These are phyloP conservation scores for Drosophila pseudoobscura DNA, from an alignment of 1,140 invertebrate species.

Conservation along the genomic window DNA sequence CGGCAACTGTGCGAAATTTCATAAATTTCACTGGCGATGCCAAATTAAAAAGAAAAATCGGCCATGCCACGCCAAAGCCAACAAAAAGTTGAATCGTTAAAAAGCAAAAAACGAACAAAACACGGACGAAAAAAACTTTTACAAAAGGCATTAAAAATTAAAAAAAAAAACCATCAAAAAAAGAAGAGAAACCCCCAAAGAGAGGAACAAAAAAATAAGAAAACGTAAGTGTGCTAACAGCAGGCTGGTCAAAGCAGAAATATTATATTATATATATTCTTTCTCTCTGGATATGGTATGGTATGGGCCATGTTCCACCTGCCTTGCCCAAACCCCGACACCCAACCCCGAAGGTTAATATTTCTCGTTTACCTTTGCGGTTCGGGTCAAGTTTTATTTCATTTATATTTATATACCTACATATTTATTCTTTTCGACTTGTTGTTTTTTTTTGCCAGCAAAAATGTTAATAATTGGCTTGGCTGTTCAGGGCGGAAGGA, in stretches of 20 bases:
- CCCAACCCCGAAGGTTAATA: constrained; percentile 11
- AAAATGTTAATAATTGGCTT: constrained; percentile 61
- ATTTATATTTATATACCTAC: constrained; percentile 4
- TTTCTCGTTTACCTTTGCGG: constrained; percentile 38
- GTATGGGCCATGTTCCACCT: neutral
- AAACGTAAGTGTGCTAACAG: constrained; percentile 27
- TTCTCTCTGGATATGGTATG: too few relatives aligned
- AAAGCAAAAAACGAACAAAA: constrained; percentile 42
- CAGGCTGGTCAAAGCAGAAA: constrained; percentile 25
- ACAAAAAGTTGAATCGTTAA: constrained; percentile 72
- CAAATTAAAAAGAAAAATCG: constrained; percentile 59
- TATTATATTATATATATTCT: neutral
- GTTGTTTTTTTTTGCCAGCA: constrained; percentile 6
- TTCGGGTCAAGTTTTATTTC: constrained; percentile 26
- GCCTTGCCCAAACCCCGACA: too few relatives aligned
- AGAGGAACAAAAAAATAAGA: constrained; percentile 13
- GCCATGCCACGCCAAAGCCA: constrained; percentile 36
- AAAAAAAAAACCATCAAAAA: constrained; percentile 15
- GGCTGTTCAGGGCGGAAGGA: constrained; percentile 43
- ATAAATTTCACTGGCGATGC: constrained; percentile 56
- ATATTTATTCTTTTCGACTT: constrained; percentile 17
- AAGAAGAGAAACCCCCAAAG: neutral
- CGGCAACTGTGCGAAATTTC: constrained; percentile 60
- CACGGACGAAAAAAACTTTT: constrained; percentile 45
- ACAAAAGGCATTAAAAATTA: constrained; percentile 70